A percentile compares a stretch with the other conserved stretches of the same genome.
These are phyloP conservation scores for Anthopleura sola DNA, from an alignment of 64 coral and sea anemone genomes.

Conservation along the genomic window DNA sequence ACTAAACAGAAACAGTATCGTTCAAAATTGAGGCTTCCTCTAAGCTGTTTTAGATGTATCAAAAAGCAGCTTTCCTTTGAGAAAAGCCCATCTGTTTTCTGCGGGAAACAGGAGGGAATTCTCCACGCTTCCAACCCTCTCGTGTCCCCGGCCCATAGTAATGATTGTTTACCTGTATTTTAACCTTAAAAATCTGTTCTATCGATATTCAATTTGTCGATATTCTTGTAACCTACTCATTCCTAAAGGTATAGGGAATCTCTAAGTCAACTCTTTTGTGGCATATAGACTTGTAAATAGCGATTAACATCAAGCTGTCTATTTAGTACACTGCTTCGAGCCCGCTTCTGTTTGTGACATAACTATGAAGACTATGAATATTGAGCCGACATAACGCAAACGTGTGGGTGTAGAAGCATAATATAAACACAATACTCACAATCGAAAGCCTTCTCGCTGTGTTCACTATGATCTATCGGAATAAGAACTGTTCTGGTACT, in stretches of 20 bases:
- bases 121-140: background rate
- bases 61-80: background rate
- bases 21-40: background rate
- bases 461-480: constrained; percentile 47
- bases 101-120: background rate
- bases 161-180: background rate
- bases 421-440: constrained; percentile 42
- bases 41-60: background rate
- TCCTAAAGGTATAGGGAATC: background rate
- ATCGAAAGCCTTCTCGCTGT: constrained; percentile 67
- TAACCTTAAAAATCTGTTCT: background rate
- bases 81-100: background rate
- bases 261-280: background rate
- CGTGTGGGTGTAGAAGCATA: background rate
- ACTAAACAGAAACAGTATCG: background rate
- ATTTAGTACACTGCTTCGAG: background rate
- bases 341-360: background rate
- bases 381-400: background rate
- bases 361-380: background rate
- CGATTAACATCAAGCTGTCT: background rate
- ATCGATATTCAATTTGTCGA: background rate
- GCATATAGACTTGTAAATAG: no score
- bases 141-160: background rate
- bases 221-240: background rate
- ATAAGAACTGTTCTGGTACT: constrained; percentile 34